Evolutionary conservation across 2,888 invertebrate species (phyloP), one percentile per base, ranked within the genome.

Genomic region (Therioaphis trifolii): DNA sequence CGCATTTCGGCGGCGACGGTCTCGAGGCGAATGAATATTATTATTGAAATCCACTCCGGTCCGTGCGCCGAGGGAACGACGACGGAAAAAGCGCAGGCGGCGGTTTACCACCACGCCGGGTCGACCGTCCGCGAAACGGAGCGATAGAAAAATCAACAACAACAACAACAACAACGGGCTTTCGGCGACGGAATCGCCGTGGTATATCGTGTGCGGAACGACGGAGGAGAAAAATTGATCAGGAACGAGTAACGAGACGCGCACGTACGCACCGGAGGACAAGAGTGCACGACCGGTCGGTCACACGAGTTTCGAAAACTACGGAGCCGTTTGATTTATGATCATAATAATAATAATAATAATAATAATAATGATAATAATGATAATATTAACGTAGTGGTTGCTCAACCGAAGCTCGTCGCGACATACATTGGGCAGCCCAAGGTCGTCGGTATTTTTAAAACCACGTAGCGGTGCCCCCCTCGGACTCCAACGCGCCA

Each of bases 381-480:
- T 15, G 46, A 58, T 1, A 2, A 15, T n/a, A 58, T 5, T 35
- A 35, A 35, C 7, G 7, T 35, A 35, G 35, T 29, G 3, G 69
- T 79, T 79, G 55, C 79, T 27, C 69, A 79, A 79, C 43, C 12
- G 27, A 35, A 24, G 24, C 63, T 24, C 24, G 68, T 55, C 18
- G 68, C 55, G 78, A 78, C 78, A 78, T 24, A 69, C 68, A 78
- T 69, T 69, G 29, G 52, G 29, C 0, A 27, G 21, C 52, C 52
- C 63, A 82, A 82, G 82, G 82, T 74, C 74, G 74, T 74, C 49
- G 80, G 49, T 82, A 82, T 82, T 74, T 82, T 74, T 82, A 82
- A 80, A 68, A 78, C 66, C 1, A 18, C 7, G 58, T 61, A 14
- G 12, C 24, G 12, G 12, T 43, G 77, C 46, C 80, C 49, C 63